Base-by-base conservation (phyloP, 1,140 invertebrate species). In the Drosophila mojavensis region DNA sequence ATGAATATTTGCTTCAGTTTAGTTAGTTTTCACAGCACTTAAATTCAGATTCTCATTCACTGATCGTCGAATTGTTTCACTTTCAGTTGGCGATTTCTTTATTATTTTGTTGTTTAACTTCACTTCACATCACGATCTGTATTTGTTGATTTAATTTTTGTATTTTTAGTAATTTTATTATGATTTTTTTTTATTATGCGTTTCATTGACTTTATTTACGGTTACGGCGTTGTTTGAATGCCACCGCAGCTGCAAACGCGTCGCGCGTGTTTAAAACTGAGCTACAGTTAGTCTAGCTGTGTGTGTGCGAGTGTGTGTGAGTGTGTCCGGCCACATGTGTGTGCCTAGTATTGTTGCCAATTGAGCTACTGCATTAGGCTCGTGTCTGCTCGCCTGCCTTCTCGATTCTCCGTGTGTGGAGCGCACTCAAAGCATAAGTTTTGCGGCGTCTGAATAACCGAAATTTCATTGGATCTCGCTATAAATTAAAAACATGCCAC, bases 401-500 rank as follows among this genome's bases (percentile, higher is more conserved):
- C 9, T 53, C 13, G 10, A 20, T 15, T 5, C 17, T 60, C 20
- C 20, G 20, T 24, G 30, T 56, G 69, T 48, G 47, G 15, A 43
- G 26, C 55, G 43, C 61, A 30, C 64, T 20, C 45, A 26, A 45
- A 66, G 65, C 47, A 47, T 47, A 4, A 60, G 20, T 17, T 50
- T 47, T 55, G 47, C 39, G 51, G 26, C 39, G 41, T 67, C 56
- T 5, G 59, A 45, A 43, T 50, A 71, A 71, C 47, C 68, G 48
- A 72, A 65, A 71, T 76, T 72, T 76, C 68, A 76, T 76, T 76
- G 74, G 74, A 75, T 75, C 66, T 56, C 58, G 26, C 20, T 62
- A 55, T 69, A 75, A 75, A 69, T 75, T 75, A 75, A 66, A 63
- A 41, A 68, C 70, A 67, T 51, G 13, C 61, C 45, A 43, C 15